A percentile compares a stretch with the other conserved stretches of the same genome.
Evolutionary conservation across 2,888 invertebrate genomes (phyloP).

Genomic region (Drosophila koepferae): DNA sequence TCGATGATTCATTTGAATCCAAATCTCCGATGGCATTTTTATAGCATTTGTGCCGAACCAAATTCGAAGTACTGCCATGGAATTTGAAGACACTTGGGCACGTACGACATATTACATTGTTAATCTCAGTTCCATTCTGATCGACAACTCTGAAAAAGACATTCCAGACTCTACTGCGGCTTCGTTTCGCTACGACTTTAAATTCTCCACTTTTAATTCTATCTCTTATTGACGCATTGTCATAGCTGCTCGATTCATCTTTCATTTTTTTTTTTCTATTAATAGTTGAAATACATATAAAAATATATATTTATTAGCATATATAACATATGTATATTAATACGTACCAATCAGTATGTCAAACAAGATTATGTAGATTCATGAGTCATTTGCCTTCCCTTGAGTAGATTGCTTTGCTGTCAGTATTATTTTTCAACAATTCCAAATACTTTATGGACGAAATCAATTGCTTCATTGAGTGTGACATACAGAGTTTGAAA

Average conservation of each 20-base stretch:
- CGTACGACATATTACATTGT: slow-evolving; percentile 10
- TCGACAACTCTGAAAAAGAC: slow-evolving; percentile 16
- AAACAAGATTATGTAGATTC: neutral
- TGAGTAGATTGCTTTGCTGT: slow-evolving; percentile 10
- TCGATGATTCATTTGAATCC: neutral
- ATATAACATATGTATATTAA: neutral
- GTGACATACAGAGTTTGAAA: no score
- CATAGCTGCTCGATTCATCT: neutral
- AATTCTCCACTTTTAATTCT: slow-evolving; percentile 18
- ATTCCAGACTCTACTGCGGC: slow-evolving; percentile 18
- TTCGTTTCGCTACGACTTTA: slow-evolving; percentile 8
- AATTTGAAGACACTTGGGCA: slow-evolving; percentile 19
- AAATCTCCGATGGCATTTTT: neutral
- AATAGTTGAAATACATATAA: neutral
- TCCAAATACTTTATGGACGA: neutral
- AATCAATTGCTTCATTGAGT: neutral
- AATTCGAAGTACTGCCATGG: slow-evolving; percentile 16
- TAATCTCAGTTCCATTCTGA: slow-evolving; percentile 10
- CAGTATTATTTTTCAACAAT: neutral
- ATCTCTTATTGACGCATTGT: slow-evolving; percentile 5
- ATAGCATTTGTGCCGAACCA: slow-evolving; percentile 20
- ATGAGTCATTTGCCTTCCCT: slow-evolving; percentile 9
- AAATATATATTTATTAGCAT: neutral
- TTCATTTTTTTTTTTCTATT: slow-evolving; percentile 1
- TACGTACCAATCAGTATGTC: neutral